These are phyloP conservation scores for Thamnophis elegans DNA, from an alignment of 2,797 vertebrate genomes.

Conservation along the genomic window DNA sequence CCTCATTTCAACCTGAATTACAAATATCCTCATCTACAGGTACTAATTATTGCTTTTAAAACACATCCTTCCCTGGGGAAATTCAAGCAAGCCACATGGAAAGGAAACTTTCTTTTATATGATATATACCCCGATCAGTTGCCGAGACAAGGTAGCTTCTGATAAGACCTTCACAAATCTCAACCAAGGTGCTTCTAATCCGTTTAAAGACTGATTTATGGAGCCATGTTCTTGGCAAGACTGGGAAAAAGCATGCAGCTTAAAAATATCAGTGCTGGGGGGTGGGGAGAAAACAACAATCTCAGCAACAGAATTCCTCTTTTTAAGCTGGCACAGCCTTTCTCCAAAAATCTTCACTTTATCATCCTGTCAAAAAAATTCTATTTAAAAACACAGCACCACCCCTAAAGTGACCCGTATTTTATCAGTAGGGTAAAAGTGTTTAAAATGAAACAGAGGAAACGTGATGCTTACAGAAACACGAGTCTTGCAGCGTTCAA, in stretches of 20 bases:
- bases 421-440: conserved; percentile 62
- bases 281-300: conserved; percentile 60
- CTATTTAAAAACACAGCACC: conserved; percentile 60
- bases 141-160: conserved; percentile 7
- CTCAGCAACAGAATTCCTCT: conserved; percentile 58
- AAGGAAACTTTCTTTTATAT: not conserved
- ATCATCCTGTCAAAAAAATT: conserved; percentile 67
- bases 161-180: conserved; percentile 37
- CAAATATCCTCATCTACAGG: not conserved
- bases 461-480: conserved; percentile 6
- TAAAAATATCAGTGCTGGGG: conserved; percentile 45
- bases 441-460: conserved; percentile 54
- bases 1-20: not conserved
- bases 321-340: conserved; percentile 57
- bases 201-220: conserved; percentile 37
- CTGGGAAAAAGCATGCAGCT: conserved; percentile 51
- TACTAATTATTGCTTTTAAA: not conserved
- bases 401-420: conserved; percentile 9
- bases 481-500: not conserved
- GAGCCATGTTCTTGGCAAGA: conserved; percentile 45
- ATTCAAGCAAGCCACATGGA: fast-evolving
- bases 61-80: fast-evolving
- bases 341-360: conserved; percentile 61
- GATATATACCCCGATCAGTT: not conserved
- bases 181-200: conserved; percentile 44